Evolutionary conservation across 1,140 invertebrate genomes (phyloP), one percentile per base, ranked within the genome.

Genomic region (Aethina tumida): DNA sequence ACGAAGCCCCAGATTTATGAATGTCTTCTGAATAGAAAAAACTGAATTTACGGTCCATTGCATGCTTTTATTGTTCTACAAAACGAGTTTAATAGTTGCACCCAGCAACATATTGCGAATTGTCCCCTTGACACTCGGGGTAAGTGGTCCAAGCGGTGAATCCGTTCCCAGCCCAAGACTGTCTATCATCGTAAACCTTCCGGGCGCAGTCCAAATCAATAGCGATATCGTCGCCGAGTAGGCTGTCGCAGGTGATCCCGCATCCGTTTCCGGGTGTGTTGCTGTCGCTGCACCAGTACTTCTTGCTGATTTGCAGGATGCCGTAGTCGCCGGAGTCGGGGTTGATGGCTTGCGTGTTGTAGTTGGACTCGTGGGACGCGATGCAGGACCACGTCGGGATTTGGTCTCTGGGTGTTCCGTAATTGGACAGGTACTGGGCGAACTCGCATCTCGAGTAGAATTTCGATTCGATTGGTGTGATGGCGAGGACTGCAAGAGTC

Each of bases 361-460:
- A 50, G 9, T 39, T 28, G 3, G 49, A 50, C 34, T 50, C 45
- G 17, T 48, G 38, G 8, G 41, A 20, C 4, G 41, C 49, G 8
- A 50, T 48, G 20, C 45, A 48, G 7, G 41, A 38, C 49, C 49
- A 50, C 0, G 47, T 49, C 7, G 30, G 31, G 8, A 44, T 27
- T 8, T 35, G 7, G 20, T 7, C 9, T 6, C 13, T 18, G 7
- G 20, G 13, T 10, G 27, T 35, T 6, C 40, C 22, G 5, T 39
- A 38, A 13, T 41, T 17, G 5, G 8, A 6, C 15, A 41, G 27
- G 3, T 22, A 12, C 21, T 15, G 33, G 10, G 43, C 43, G 33
- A 45, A 41, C 14, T 45, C 43, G 35, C 43, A 45, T 20, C 39
- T 45, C 4, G 18, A 18, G 12, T 36, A 45, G 12, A 41, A 15